Evolutionary conservation across 2,888 invertebrate genomes (phyloP).

Genomic region (Oxyteleia sp.): DNA sequence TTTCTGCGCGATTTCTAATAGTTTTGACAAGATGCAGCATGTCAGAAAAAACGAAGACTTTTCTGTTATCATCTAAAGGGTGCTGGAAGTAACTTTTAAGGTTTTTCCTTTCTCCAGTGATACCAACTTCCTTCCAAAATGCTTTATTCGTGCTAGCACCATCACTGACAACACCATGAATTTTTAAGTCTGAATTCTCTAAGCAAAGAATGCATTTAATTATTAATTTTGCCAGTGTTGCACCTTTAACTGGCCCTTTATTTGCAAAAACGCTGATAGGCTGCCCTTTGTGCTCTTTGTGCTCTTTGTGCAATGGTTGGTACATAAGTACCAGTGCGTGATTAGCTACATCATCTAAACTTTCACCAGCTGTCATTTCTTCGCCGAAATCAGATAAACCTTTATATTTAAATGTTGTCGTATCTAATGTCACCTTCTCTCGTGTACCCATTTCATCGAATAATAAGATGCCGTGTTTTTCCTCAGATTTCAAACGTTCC

Average conservation of each 20-base stretch:
- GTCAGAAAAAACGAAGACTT: conserved; percentile 71
- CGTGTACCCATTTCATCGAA: conserved; percentile 31
- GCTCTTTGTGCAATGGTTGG: conserved; percentile 63
- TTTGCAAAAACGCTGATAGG: conserved; percentile 71
- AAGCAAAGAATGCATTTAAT: conserved; percentile 66
- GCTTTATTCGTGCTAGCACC: conserved; percentile 71
- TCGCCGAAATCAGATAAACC: conserved; percentile 29
- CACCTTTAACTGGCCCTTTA: conserved; percentile 49
- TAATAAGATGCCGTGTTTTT: conserved; percentile 27
- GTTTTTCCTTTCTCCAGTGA: conserved; percentile 49
- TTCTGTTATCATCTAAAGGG: conserved; percentile 59
- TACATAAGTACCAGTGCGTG: conserved; percentile 72
- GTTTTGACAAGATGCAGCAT: conserved; percentile 74
- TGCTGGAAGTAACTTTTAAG: conserved; percentile 60
- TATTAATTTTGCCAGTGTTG: conserved; percentile 53
- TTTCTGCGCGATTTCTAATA: conserved; percentile 67
- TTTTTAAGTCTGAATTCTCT: conserved; percentile 65
- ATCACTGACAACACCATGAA: conserved; percentile 71
- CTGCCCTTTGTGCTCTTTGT: conserved; percentile 59
- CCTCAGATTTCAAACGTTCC: neutral
- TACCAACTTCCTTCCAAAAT: conserved; percentile 66
- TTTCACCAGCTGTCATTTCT: neutral
- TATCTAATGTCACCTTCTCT: conserved; percentile 17
- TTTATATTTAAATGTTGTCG: conserved; percentile 16
- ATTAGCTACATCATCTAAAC: conserved; percentile 47